Conservation (phyloP, 92 coral and sea anemone genomes). For the Siderastrea siderea region DNA sequence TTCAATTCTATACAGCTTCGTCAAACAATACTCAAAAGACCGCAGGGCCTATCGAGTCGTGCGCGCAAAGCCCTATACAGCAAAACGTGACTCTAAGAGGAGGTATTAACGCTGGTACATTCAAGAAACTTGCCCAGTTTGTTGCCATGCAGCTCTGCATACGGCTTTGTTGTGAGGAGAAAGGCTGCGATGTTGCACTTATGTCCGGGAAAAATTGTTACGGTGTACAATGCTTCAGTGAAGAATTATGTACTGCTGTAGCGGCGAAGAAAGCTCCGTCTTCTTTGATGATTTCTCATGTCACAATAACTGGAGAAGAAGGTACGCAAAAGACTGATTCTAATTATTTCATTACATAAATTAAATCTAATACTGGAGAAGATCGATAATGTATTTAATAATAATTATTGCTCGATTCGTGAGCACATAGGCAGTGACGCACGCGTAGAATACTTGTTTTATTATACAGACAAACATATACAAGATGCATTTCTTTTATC, state of each 20-base stretch:
- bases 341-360: background rate
- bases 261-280: constrained; percentile 97
- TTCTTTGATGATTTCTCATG: constrained; percentile 97
- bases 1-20: constrained; percentile 9
- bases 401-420: too few species aligned
- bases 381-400: too few species aligned
- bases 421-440: too few species aligned
- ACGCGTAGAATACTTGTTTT: too few species aligned
- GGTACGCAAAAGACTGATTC: constrained; percentile 28
- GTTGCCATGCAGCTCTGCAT: constrained; percentile 99
- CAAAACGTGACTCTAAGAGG: constrained; percentile 97
- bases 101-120: constrained; percentile 96
- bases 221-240: constrained; percentile 97
- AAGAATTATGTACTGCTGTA: constrained; percentile 88
- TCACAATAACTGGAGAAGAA: constrained; percentile 96
- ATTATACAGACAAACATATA: too few species aligned
- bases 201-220: constrained; percentile 98
- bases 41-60: constrained; percentile 87
- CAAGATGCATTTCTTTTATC: too few species aligned
- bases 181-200: constrained; percentile 96
- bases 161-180: constrained; percentile 96
- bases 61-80: constrained; percentile 87
- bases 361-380: too few species aligned
- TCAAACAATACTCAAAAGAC: constrained; percentile 59
- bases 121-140: constrained; percentile 94